Evolutionary conservation across 2,888 invertebrate species (phyloP).

Genomic region (Lysandra coridon): DNA sequence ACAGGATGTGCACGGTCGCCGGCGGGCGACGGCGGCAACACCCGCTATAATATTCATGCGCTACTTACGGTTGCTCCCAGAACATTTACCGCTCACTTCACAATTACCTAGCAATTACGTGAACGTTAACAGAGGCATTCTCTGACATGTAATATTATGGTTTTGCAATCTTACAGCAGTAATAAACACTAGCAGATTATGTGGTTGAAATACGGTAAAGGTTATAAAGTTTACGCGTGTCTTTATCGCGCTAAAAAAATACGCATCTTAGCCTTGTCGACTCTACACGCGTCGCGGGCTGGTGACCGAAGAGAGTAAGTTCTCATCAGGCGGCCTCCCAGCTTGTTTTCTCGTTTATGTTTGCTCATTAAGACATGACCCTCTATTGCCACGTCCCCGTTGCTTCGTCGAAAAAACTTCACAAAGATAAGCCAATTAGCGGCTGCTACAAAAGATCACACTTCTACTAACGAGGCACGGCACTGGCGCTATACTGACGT

Average conservation of each 20-base stretch:
- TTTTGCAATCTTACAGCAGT: not conserved
- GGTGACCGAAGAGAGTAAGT: not conserved
- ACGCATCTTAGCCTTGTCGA: not conserved
- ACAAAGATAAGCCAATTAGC: not conserved
- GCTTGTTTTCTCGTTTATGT: not conserved
- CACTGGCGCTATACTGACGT: not conserved
- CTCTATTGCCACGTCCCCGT: not conserved
- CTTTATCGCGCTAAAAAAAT: not conserved
- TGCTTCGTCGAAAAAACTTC: not conserved
- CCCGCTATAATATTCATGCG: constrained; percentile 19
- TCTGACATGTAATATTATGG: not conserved
- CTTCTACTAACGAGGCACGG: not conserved
- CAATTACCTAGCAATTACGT: not conserved
- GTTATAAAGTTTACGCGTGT: not conserved
- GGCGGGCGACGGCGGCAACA: not conserved
- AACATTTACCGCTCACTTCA: constrained; percentile 10
- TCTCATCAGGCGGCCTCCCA: not conserved
- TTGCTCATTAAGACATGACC: not conserved
- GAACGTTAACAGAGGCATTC: not conserved
- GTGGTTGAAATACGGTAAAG: too few relatives aligned
- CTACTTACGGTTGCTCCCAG: not conserved
- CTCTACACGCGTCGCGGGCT: not conserved
- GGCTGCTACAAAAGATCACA: not conserved
- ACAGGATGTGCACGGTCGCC: not conserved
- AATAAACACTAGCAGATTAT: not conserved